A percentile compares a stretch with the other conserved stretches of the same genome.
Evolutionary conservation across 2,113 vertebrate species (phyloP).

Genomic region (Aegotheles bennettii): DNA sequence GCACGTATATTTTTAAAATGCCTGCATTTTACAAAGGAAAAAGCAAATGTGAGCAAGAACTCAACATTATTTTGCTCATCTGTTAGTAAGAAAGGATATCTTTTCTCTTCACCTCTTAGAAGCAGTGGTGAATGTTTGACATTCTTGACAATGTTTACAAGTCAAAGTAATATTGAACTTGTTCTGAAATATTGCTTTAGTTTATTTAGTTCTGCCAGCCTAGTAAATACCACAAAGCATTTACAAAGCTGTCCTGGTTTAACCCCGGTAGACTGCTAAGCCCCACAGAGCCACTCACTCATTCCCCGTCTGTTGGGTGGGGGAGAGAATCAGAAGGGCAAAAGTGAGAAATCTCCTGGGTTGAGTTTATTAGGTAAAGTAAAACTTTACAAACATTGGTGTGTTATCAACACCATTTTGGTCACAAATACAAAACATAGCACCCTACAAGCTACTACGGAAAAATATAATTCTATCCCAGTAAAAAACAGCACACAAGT

Average conservation of each 20-base stretch:
- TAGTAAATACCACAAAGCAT: background rate
- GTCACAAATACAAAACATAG: background rate
- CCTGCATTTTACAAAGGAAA: background rate
- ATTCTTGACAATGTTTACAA: background rate
- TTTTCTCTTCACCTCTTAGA: background rate
- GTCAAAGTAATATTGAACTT: background rate
- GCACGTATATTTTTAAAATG: background rate
- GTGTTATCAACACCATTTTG: background rate
- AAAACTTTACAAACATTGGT: background rate
- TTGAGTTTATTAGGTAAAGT: background rate
- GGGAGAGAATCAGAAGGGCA: background rate
- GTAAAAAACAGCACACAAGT: background rate
- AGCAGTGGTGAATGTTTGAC: background rate
- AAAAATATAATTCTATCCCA: background rate
- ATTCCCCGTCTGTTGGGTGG: fast-evolving
- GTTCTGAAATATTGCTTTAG: background rate
- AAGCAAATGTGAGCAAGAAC: background rate
- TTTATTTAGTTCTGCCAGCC: background rate
- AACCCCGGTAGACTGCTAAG: background rate
- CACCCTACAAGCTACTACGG: background rate
- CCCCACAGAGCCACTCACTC: fast-evolving
- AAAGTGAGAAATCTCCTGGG: background rate
- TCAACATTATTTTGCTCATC: background rate
- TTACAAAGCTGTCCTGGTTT: background rate
- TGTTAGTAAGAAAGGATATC: background rate